Conservation (phyloP, 2,113 vertebrate genomes). For the Antigone vipio region DNA sequence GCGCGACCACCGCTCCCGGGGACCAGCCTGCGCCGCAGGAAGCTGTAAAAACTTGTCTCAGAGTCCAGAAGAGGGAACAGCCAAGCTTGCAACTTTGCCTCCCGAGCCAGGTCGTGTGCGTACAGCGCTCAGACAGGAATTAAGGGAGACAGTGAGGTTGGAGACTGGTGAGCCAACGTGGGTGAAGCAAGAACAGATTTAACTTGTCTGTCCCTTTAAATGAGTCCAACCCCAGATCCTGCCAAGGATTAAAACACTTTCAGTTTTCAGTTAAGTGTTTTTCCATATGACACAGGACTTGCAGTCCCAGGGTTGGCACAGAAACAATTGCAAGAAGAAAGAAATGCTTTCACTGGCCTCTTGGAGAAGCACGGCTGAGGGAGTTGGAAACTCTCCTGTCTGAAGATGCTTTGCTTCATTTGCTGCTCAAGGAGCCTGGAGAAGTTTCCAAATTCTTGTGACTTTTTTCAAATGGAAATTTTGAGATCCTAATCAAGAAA, state of each 20-base stretch:
- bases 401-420: background rate
- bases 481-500: background rate
- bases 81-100: background rate
- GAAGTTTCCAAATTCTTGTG: background rate
- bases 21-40: too few relatives aligned
- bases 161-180: accelerated
- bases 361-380: background rate
- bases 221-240: background rate
- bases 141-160: background rate
- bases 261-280: background rate
- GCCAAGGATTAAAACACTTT: background rate
- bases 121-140: background rate
- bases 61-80: background rate
- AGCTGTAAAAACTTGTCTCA: background rate
- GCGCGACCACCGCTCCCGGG: background rate
- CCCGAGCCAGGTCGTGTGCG: background rate
- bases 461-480: background rate
- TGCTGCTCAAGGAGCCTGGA: background rate
- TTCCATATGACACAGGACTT: background rate
- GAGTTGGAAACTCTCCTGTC: background rate
- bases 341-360: background rate
- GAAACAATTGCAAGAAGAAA: background rate
- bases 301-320: background rate
- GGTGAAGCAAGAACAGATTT: background rate
- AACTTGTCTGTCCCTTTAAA: background rate